A percentile compares a stretch with the other conserved stretches of the same genome.
phyloP scores from a whole-genome alignment of 2,888 invertebrate species.

The Mythimna loreyi region DNA sequence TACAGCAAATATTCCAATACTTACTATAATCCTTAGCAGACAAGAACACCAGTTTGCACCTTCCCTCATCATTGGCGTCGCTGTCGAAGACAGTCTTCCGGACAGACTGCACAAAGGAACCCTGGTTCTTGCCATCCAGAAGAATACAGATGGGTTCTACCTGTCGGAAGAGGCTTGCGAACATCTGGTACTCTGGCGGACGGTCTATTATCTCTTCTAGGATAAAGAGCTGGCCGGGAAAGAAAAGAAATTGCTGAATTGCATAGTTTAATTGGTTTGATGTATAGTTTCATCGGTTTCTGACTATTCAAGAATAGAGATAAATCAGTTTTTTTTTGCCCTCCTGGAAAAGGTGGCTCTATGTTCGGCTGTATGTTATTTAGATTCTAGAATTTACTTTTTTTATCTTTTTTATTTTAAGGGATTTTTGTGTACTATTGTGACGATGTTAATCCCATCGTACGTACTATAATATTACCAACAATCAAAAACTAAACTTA shows the following conservation, averaged over 20 bases:
- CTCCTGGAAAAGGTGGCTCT: no score
- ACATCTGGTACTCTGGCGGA: constrained; percentile 91
- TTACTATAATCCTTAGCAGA: constrained; percentile 91
- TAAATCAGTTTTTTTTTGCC: not conserved
- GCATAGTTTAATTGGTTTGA: no score
- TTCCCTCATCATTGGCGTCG: constrained; percentile 73
- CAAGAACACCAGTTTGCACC: constrained; percentile 90
- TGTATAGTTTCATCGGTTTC: not conserved
- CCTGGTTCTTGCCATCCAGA: constrained; percentile 88
- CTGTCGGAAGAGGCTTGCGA: constrained; percentile 91
- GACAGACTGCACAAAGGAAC: constrained; percentile 86
- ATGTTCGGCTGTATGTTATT: no score
- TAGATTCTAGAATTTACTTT: no score
- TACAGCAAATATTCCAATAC: constrained; percentile 52
- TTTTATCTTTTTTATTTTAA: no score
- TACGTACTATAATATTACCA: no score
- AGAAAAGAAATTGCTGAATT: not conserved
- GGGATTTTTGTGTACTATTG: no score
- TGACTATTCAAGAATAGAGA: no score
- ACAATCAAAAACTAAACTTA: no score
- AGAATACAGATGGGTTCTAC: constrained; percentile 91
- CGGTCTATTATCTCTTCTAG: constrained; percentile 93
- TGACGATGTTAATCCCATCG: no score
- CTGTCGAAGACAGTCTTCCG: constrained; percentile 82
- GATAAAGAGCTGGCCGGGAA: constrained; percentile 89